phyloP scores from a whole-genome alignment of 2,113 vertebrate species.

The Oreochromis aureus region DNA sequence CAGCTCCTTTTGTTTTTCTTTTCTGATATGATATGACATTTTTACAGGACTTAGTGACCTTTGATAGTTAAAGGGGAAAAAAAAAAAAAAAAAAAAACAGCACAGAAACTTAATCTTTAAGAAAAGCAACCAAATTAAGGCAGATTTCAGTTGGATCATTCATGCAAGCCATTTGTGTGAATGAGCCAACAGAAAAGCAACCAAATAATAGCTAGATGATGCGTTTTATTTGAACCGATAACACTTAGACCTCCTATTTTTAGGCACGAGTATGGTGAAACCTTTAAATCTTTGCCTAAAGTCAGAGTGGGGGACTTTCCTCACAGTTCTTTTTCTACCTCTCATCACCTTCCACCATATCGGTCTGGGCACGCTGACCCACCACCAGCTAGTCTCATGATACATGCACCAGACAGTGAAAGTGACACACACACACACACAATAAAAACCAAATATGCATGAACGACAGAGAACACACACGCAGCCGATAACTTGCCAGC shows the following conservation, averaged over 20 bases:
- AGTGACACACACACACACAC: background rate
- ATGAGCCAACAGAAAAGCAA: background rate
- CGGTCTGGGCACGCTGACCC: background rate
- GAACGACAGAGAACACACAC: background rate
- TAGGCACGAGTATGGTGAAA: fast-evolving
- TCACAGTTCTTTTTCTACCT: background rate
- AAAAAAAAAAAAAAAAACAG: too few species aligned
- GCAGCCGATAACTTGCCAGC: background rate
- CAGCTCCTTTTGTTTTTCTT: too few species aligned
- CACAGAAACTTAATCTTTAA: background rate
- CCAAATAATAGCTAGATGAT: background rate
- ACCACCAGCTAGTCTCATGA: background rate
- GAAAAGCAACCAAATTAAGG: background rate
- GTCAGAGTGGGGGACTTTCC: fast-evolving
- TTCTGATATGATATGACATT: background rate
- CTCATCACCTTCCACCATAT: background rate
- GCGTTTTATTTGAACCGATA: background rate
- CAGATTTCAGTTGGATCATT: background rate
- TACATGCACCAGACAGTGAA: background rate
- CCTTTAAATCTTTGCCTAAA: background rate
- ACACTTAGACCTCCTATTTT: background rate
- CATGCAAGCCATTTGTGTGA: background rate
- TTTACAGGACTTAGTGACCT: background rate
- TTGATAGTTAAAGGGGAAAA: background rate
- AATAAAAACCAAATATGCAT: background rate